These are phyloP conservation scores for Drosophila subquinaria DNA, from an alignment of 2,888 invertebrate genomes.

Conservation along the genomic window DNA sequence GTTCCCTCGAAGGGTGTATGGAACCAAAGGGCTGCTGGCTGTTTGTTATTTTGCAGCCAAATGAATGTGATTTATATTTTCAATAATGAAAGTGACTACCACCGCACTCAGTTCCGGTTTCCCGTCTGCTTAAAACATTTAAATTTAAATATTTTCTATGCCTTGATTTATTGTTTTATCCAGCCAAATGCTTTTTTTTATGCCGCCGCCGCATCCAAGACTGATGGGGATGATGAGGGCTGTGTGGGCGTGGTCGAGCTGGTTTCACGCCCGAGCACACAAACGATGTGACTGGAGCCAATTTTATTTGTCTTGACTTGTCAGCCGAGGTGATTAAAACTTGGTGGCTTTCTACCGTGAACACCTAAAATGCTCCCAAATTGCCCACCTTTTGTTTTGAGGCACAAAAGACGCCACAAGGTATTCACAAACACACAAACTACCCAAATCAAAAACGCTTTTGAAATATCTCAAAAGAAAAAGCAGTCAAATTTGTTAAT, in stretches of 20 bases:
- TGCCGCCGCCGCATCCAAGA: not conserved
- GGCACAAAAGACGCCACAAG: constrained; percentile 23
- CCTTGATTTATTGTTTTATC: constrained; percentile 73
- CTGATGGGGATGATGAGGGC: not conserved
- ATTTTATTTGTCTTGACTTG: constrained; percentile 75
- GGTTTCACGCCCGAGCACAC: constrained; percentile 71
- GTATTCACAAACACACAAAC: constrained; percentile 8
- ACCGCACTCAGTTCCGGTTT: constrained; percentile 50
- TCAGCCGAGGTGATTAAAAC: constrained; percentile 76
- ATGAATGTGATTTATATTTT: constrained; percentile 81
- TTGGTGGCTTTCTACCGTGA: constrained; percentile 27
- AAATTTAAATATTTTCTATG: constrained; percentile 82
- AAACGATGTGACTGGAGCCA: constrained; percentile 60
- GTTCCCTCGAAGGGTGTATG: constrained; percentile 60
- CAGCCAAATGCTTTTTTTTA: constrained; percentile 26
- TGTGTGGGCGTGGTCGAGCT: constrained; percentile 34
- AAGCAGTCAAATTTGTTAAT: not conserved
- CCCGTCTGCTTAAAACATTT: constrained; percentile 71
- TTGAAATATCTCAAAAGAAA: not conserved
- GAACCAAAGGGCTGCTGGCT: constrained; percentile 7
- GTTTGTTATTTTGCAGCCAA: constrained; percentile 54
- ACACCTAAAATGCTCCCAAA: constrained; percentile 21
- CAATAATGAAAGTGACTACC: constrained; percentile 81
- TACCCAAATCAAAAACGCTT: constrained; percentile 38
- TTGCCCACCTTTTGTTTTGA: constrained; percentile 36